Conservation (phyloP, 2,888 invertebrate species). For the Leptinotarsa rubiginosa region DNA sequence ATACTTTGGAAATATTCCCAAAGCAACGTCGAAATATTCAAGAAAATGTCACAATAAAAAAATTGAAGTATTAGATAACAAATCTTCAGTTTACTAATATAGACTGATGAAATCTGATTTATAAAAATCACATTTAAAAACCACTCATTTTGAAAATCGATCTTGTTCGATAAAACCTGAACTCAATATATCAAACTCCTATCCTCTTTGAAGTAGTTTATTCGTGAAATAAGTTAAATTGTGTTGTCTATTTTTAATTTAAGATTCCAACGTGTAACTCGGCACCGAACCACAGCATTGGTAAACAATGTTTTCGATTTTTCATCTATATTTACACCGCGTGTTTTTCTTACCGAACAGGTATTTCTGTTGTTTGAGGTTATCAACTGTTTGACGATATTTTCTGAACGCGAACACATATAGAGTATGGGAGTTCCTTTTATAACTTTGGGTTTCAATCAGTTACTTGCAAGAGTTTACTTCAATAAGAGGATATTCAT, state of each 20-base stretch:
- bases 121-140: neutral
- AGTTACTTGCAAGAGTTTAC: too few species aligned
- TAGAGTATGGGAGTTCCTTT: too few species aligned
- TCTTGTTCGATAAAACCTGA: neutral
- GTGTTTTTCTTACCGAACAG: constrained; percentile 13
- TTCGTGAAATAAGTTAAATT: constrained; percentile 23
- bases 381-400: neutral
- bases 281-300: neutral
- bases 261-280: constrained; percentile 22
- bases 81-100: too few species aligned
- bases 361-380: constrained; percentile 18
- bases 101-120: too few species aligned
- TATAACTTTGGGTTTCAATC: too few species aligned
- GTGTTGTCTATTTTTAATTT: constrained; percentile 27
- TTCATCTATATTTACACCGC: constrained; percentile 18
- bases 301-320: constrained; percentile 22
- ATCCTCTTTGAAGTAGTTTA: constrained; percentile 25
- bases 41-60: too few species aligned
- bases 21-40: too few species aligned
- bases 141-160: neutral
- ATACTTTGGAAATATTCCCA: too few species aligned
- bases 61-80: too few species aligned
- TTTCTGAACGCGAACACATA: neutral
- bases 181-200: neutral
- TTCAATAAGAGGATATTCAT: too few species aligned